These are phyloP conservation scores for Paraescarpia echinospica DNA, from an alignment of 1,140 invertebrate genomes.

Conservation along the genomic window DNA sequence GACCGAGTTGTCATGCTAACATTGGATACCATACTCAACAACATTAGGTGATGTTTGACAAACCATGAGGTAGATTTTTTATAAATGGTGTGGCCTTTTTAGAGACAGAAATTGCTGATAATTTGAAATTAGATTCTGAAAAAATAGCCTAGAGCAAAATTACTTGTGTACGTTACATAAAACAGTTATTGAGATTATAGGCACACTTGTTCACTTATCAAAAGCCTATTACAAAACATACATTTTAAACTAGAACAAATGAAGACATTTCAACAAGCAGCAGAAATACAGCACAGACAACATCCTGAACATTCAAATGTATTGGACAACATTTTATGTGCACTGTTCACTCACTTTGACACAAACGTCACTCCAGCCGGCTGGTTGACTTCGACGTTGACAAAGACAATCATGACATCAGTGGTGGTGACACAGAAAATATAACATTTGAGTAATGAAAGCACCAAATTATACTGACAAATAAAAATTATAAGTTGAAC, in stretches of 20 bases:
- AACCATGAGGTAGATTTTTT: not conserved
- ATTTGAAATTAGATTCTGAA: not conserved
- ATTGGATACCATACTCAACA: too few relatives aligned
- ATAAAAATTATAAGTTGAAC: not conserved
- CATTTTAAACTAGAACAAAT: not conserved
- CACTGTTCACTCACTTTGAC: not conserved
- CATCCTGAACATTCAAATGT: not conserved
- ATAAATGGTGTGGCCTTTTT: not conserved
- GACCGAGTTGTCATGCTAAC: too few relatives aligned
- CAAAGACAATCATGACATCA: too few relatives aligned
- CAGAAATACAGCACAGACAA: not conserved
- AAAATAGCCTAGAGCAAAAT: not conserved
- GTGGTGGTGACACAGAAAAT: not conserved
- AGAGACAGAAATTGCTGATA: not conserved
- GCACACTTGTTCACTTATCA: not conserved
- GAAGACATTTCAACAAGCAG: not conserved
- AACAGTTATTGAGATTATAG: not conserved
- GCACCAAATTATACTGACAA: not conserved
- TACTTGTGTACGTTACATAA: not conserved
- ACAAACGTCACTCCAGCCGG: not conserved
- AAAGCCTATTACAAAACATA: not conserved
- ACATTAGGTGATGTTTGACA: not conserved
- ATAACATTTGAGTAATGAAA: not conserved
- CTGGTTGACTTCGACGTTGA: not conserved
- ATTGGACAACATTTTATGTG: not conserved